Evolutionary conservation across 2,797 vertebrate genomes (phyloP).

Genomic region (Melanotaenia pygmaea): DNA sequence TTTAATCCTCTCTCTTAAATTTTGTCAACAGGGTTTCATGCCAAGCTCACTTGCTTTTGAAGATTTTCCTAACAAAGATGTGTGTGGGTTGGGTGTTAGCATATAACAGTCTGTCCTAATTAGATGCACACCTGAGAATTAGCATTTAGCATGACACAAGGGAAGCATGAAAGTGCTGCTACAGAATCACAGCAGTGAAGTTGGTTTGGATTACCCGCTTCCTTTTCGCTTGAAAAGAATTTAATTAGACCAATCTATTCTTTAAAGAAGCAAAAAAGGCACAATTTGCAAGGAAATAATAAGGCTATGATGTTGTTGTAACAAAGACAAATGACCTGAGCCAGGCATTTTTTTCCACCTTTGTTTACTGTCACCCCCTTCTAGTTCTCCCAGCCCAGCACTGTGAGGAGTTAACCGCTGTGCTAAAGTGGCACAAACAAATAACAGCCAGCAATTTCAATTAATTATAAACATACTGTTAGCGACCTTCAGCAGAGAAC

Average conservation of each 20-base stretch:
- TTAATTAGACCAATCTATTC: slow-evolving; percentile 50
- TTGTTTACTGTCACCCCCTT: slow-evolving; percentile 36
- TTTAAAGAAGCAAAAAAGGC: slow-evolving; percentile 17
- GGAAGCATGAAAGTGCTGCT: slow-evolving; percentile 1
- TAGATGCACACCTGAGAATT: slow-evolving; percentile 46
- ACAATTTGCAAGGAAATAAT: slow-evolving; percentile 35
- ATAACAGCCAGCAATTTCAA: slow-evolving; percentile 30
- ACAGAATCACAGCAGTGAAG: slow-evolving; percentile 11
- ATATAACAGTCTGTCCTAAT: slow-evolving; percentile 44
- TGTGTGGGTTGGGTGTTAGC: slow-evolving; percentile 34
- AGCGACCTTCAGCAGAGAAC: slow-evolving; percentile 16
- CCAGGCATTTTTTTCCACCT: slow-evolving; percentile 18
- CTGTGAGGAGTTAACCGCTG: slow-evolving; percentile 20
- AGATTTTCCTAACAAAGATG: slow-evolving; percentile 51
- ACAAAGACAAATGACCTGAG: slow-evolving; percentile 38
- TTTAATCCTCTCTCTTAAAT: slow-evolving; percentile 45
- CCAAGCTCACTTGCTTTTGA: slow-evolving; percentile 47
- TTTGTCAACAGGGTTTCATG: slow-evolving; percentile 40
- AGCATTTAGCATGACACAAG: slow-evolving; percentile 42
- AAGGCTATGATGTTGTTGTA: slow-evolving; percentile 40
- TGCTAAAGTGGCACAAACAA: slow-evolving; percentile 32
- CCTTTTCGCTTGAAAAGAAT: slow-evolving; percentile 39
- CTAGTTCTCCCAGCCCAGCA: slow-evolving; percentile 24
- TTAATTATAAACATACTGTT: slow-evolving; percentile 20
- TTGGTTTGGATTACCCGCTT: slow-evolving; percentile 28